Base-by-base conservation (phyloP, 37 sponge, comb jelly and placozoan genomes). In the Spongilla lacustris region DNA sequence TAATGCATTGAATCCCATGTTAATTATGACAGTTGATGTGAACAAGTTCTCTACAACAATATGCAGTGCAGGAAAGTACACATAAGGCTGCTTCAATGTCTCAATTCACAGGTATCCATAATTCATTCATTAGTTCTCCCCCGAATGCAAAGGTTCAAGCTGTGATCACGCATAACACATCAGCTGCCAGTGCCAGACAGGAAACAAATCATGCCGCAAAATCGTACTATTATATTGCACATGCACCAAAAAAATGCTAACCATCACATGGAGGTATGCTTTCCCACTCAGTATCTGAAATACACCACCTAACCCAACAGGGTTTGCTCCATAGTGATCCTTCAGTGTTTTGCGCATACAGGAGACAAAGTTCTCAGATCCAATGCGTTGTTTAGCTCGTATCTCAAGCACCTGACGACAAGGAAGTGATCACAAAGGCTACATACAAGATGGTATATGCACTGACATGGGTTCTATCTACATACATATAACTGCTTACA, bases 241-340 rank as follows among this genome's bases (percentile, higher is more conserved):
- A 24, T 9, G 9, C 2, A 75, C 24, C 76, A 2, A 35, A 8
- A 35, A 12, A 11, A 25, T 26, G 36, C 89, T 84, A 14, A 93
- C 96, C 99, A 98, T 98, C 76, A 98, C 92, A 50, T 98, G 99
- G 10, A 92, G 88, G 33, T 93, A 89, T 3, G 97, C 95, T 71
- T 87, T 93, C 26, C 99, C 97, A 32, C 85, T 72, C 9, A 72
- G 69, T 38, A 98, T 93, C 69, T 85, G 86, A 69, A 98, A 98
- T 68, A 95, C 97, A 41, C 99, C 99, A 8, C 97, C 99, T 31
- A 98, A 26, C 24, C 84, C 99, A 6, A 98, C 97, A 19, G 98
- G 88, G 28, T 88, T 84, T 21, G 91, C 87, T 1, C 94, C 89
- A 87, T 95, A 96, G 35, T 70, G 68, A 22, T 26, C 77, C 19